These are phyloP conservation scores for Chrysopilus asiliformis DNA, from an alignment of 2,888 invertebrate genomes.

Conservation along the genomic window DNA sequence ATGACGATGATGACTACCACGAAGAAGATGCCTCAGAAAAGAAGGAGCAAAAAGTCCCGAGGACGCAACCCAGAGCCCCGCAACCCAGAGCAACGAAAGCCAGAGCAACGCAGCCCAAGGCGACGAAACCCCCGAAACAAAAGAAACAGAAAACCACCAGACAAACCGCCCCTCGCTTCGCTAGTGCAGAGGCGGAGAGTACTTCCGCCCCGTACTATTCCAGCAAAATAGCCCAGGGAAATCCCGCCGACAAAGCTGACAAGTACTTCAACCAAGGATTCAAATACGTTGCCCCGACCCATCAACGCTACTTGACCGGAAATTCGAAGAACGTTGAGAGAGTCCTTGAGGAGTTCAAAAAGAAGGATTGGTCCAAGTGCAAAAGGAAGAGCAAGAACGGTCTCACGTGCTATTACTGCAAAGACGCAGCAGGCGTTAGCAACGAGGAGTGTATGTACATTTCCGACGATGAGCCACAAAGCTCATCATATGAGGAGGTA, in stretches of 20 bases:
- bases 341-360: slow-evolving; percentile 57
- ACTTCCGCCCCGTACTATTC: background rate
- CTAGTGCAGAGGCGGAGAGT: background rate
- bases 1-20: slow-evolving; percentile 9
- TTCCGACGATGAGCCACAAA: slow-evolving; percentile 47
- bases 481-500: background rate
- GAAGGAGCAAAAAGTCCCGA: slow-evolving; percentile 4
- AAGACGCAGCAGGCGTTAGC: slow-evolving; percentile 52
- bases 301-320: background rate
- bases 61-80: background rate
- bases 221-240: no score
- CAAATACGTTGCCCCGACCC: background rate
- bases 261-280: background rate
- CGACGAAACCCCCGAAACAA: background rate
- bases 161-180: background rate
- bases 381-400: slow-evolving; percentile 57
- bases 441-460: slow-evolving; percentile 71
- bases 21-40: slow-evolving; percentile 9
- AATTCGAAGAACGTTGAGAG: slow-evolving; percentile 42
- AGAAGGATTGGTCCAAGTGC: slow-evolving; percentile 57
- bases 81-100: background rate
- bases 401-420: slow-evolving; percentile 64
- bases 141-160: background rate
- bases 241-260: background rate
- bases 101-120: background rate